phyloP scores from a whole-genome alignment of 53 echinoderm and acorn worm species.

The Arbacia lixula region DNA sequence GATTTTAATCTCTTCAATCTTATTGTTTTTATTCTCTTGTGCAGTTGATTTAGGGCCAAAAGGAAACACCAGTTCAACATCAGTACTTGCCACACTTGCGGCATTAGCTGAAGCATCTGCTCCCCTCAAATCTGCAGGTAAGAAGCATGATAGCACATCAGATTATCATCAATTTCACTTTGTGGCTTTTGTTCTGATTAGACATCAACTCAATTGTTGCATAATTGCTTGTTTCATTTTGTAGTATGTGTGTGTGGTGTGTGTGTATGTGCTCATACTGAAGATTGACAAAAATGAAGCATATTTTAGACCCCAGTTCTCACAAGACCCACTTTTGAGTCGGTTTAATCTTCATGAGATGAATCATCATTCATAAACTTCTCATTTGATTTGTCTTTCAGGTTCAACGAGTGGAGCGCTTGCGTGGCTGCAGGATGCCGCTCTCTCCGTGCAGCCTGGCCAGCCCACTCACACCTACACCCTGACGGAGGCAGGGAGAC shows the following conservation, averaged over 20 bases:
- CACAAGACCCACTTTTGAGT: too few species aligned
- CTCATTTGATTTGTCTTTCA: too few species aligned
- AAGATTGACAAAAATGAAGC: too few species aligned
- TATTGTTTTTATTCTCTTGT: neutral
- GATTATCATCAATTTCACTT: too few species aligned
- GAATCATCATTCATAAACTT: too few species aligned
- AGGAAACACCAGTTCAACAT: conserved; percentile 83
- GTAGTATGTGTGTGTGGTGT: too few species aligned
- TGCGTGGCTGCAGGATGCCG: conserved; percentile 39
- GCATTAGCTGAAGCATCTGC: conserved; percentile 96
- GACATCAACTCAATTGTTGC: neutral
- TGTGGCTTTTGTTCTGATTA: neutral
- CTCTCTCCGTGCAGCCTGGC: conserved; percentile 17
- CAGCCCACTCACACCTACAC: conserved; percentile 67
- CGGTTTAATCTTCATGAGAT: too few species aligned
- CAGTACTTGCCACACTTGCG: conserved; percentile 92
- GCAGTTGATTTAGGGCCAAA: conserved; percentile 39
- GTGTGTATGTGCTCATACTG: too few species aligned
- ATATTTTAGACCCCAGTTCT: too few species aligned
- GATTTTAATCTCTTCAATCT: too few species aligned
- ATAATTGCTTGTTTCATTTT: neutral
- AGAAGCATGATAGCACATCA: too few species aligned
- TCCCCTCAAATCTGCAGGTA: conserved; percentile 87
- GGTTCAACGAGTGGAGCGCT: conserved; percentile 45
- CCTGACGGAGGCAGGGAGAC: conserved; percentile 91